Conservation (phyloP, 2,797 vertebrate species). For the Heterohyrax brucei region DNA sequence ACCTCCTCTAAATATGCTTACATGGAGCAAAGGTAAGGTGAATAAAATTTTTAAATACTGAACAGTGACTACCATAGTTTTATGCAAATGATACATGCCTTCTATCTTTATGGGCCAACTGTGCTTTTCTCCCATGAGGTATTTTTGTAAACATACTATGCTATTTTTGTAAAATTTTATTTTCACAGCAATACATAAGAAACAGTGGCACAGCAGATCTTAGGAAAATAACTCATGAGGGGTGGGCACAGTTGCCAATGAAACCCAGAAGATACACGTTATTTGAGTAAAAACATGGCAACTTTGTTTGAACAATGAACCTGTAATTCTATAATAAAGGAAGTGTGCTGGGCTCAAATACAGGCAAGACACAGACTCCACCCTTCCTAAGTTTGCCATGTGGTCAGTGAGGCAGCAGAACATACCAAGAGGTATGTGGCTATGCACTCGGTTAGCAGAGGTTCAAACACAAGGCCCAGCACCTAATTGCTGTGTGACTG, state of each 20-base stretch:
- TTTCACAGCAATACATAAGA: too few species aligned
- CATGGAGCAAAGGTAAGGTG: neutral
- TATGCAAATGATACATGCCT: too few species aligned
- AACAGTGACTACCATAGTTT: neutral
- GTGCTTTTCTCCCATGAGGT: too few species aligned
- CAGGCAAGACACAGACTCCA: neutral
- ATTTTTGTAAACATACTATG: too few species aligned
- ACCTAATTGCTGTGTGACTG: neutral
- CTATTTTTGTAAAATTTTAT: too few species aligned
- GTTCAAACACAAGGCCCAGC: neutral
- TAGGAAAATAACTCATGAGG: too few species aligned
- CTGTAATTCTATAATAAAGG: neutral
- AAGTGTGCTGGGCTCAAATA: neutral
- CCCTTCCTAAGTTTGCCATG: neutral
- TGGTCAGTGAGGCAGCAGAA: neutral
- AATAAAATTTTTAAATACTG: neutral
- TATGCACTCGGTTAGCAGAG: neutral
- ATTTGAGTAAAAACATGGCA: too few species aligned
- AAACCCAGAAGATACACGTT: too few species aligned
- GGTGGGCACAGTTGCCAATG: too few species aligned
- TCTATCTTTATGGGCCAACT: too few species aligned
- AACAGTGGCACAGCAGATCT: too few species aligned
- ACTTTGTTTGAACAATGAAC: constrained; percentile 3
- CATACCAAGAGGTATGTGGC: neutral
- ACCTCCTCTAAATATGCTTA: neutral